Evolutionary conservation across 2,888 invertebrate species (phyloP).

Genomic region (Agonum fuliginosum): DNA sequence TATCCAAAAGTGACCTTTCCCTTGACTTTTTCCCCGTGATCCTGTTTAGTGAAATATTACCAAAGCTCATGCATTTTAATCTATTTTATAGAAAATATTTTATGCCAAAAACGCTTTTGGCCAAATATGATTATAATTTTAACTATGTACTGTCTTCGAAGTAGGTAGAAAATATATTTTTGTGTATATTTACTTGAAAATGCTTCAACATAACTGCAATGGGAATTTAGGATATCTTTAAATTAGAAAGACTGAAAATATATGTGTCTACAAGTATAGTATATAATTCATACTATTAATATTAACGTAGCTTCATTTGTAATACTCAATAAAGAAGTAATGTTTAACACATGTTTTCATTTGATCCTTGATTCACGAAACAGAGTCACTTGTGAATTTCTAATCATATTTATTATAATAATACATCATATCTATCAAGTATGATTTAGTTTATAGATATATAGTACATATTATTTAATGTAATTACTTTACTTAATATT

Average conservation of each 20-base stretch:
- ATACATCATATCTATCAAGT: no score
- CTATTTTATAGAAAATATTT: constrained; percentile 28
- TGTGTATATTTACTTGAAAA: constrained; percentile 46
- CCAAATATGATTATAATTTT: constrained; percentile 1
- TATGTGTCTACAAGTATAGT: constrained; percentile 36
- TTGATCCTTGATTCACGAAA: not conserved
- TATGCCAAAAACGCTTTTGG: constrained; percentile 39
- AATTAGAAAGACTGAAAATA: constrained; percentile 56
- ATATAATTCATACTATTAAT: not conserved
- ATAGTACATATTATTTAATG: no score
- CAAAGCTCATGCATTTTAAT: constrained; percentile 46
- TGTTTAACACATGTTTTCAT: not conserved
- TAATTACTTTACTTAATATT: no score
- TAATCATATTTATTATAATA: no score
- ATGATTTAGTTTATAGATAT: no score
- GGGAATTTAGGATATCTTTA: constrained; percentile 45
- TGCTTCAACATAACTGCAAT: constrained; percentile 44
- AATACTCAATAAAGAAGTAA: constrained; percentile 47
- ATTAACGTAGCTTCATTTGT: constrained; percentile 41
- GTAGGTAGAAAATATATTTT: no score
- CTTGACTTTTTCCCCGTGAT: not conserved
- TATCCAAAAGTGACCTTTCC: constrained; percentile 45
- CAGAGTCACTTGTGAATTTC: not conserved
- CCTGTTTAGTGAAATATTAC: constrained; percentile 25
- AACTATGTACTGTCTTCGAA: constrained; percentile 9